Evolutionary conservation across 2,888 invertebrate species (phyloP), one percentile per base, ranked within the genome.

Genomic region (Choristoneura rosaceana): DNA sequence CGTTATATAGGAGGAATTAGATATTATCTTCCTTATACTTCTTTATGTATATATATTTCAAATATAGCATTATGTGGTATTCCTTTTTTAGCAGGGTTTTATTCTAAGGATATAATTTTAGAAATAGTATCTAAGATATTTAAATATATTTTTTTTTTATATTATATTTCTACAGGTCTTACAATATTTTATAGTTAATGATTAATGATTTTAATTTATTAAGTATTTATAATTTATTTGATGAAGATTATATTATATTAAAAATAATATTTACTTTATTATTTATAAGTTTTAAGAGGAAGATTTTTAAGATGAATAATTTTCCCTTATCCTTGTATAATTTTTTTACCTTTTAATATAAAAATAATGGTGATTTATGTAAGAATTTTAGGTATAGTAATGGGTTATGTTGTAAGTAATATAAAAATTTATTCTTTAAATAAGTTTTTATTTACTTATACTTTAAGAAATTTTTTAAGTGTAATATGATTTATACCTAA

Each of bases 11-110:
- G n/a, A n/a, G n/a, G n/a, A n/a, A n/a, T n/a, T n/a, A n/a, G n/a
- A n/a, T n/a, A n/a, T n/a, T n/a, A n/a, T n/a, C n/a, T n/a, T n/a
- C n/a, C n/a, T n/a, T n/a, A n/a, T n/a, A n/a, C n/a, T n/a, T n/a
- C n/a, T n/a, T n/a, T n/a, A 81, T 95, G 93, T 90, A 92, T 96
- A 87, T 94, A 93, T 91, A 88, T 95, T 84, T 92, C 95, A 78
- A 95, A 95, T 91, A 90, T 96, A 81, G 89, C 95, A 79, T 94
- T 96, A 88, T 95, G 95, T 92, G 96, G 96, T 0, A 91, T 95
- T 85, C 95, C 95, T 9, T 96, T 96, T 95, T 90, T 96, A 86
- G 90, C 95, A 0, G 95, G 95, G 0, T 96, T 95, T 96, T 96
- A 95, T 90, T 95, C 95, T 38, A 96, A 95, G 47, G 95, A 95